Conservation (phyloP, 2,888 invertebrate species). For the Scrobipalpa costella region DNA sequence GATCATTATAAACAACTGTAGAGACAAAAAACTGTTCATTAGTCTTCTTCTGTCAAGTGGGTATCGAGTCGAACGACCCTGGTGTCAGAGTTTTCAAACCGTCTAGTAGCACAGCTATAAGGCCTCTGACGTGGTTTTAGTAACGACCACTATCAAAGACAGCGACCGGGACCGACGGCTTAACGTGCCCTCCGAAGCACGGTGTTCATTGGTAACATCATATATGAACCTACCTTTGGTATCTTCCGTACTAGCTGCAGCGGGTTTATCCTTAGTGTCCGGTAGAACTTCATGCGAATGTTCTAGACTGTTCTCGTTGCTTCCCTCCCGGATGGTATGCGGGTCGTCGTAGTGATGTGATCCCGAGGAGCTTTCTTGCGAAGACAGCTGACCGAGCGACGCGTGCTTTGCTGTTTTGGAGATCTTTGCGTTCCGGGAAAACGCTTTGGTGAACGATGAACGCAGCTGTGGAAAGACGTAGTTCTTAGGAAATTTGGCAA, state of each 20-base stretch:
- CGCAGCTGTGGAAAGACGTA: constrained; percentile 82
- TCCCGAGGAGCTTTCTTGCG: constrained; percentile 76
- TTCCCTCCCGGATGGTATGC: constrained; percentile 76
- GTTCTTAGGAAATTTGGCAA: not conserved
- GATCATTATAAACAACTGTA: no score
- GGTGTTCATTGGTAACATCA: no score
- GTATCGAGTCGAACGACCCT: no score
- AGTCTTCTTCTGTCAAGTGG: no score
- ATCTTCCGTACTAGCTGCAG: constrained; percentile 62
- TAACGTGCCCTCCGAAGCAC: no score
- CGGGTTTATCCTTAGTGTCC: constrained; percentile 62
- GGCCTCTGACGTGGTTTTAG: no score
- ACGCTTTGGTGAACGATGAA: constrained; percentile 98
- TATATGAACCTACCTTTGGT: constrained; percentile 68
- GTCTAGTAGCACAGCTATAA: no score
- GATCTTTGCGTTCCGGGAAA: constrained; percentile 91
- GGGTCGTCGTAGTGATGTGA: constrained; percentile 78
- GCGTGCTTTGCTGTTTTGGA: constrained; percentile 84
- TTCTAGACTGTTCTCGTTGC: constrained; percentile 78
- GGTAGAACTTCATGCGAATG: constrained; percentile 74
- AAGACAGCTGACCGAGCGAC: constrained; percentile 76
- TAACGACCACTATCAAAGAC: no score
- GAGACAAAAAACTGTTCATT: not conserved
- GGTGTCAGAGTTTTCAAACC: no score
- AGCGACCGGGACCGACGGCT: no score